Conservation (phyloP, 2,113 vertebrate species). For the Alligator mississippiensis region DNA sequence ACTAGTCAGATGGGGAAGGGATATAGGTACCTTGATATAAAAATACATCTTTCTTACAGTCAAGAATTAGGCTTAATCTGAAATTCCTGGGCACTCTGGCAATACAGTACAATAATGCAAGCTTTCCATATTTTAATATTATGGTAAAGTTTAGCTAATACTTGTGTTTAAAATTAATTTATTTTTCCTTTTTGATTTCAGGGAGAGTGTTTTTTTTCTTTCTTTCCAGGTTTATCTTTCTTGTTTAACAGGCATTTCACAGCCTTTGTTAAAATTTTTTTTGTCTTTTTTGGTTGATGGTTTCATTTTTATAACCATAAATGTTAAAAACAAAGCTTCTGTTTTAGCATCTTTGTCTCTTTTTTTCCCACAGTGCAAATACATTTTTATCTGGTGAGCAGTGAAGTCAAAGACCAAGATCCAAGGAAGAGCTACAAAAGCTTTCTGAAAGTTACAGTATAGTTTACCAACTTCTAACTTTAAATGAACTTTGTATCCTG, state of each 20-base stretch:
- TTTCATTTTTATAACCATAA: conserved; percentile 4
- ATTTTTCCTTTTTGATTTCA: neutral
- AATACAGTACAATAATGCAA: neutral
- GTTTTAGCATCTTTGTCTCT: neutral
- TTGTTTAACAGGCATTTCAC: conserved; percentile 5
- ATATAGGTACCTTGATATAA: neutral
- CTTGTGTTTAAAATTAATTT: neutral
- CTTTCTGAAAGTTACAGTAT: neutral
- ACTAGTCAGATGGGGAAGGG: neutral
- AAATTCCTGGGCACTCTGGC: conserved; percentile 1
- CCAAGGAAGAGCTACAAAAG: neutral
- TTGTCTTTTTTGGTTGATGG: conserved; percentile 27
- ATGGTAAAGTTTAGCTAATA: neutral
- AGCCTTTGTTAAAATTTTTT: neutral
- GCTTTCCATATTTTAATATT: neutral
- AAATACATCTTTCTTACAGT: neutral
- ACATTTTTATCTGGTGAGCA: neutral
- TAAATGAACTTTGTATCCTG: neutral
- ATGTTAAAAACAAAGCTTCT: neutral
- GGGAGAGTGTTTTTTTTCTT: neutral
- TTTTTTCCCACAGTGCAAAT: rapidly evolving
- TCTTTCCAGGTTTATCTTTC: conserved; percentile 8
- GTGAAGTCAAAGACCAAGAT: neutral
- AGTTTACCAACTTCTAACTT: neutral
- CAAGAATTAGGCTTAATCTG: neutral